These are phyloP conservation scores for Eumacrocentrus americanus DNA, from an alignment of 2,888 invertebrate species.

Conservation along the genomic window DNA sequence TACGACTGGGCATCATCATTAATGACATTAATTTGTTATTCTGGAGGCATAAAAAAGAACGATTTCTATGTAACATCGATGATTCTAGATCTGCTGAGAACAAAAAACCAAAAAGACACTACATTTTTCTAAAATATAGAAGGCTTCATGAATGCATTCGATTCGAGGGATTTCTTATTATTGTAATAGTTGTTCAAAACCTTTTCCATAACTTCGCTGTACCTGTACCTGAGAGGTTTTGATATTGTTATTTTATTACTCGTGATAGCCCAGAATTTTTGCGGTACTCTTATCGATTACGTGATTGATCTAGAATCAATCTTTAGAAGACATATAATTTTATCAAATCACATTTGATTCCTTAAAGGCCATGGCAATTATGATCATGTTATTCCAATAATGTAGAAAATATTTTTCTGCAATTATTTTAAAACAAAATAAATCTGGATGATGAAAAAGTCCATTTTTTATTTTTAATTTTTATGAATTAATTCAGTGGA, in stretches of 20 bases:
- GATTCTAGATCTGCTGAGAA: not conserved
- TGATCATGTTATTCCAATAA: too few relatives aligned
- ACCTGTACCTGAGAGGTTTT: slow-evolving; percentile 40
- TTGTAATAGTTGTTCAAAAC: slow-evolving; percentile 4
- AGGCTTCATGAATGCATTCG: not conserved
- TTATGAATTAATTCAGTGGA: too few relatives aligned
- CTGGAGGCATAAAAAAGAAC: slow-evolving; percentile 2
- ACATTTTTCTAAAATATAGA: slow-evolving; percentile 4
- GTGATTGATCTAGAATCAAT: too few relatives aligned
- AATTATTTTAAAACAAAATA: too few relatives aligned
- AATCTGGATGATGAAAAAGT: too few relatives aligned
- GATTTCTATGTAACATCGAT: not conserved
- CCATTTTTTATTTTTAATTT: too few relatives aligned
- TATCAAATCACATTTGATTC: too few relatives aligned
- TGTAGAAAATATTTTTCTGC: too few relatives aligned
- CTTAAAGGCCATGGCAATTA: too few relatives aligned
- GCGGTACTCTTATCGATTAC: not conserved
- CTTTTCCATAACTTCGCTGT: slow-evolving; percentile 32
- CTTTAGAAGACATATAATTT: too few relatives aligned
- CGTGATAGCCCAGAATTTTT: not conserved
- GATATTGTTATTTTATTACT: slow-evolving; percentile 28
- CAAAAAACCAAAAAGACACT: not conserved
- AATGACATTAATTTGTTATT: slow-evolving; percentile 34
- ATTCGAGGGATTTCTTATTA: not conserved
- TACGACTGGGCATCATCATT: slow-evolving; percentile 89